Evolutionary conservation across 2,888 invertebrate species (phyloP).

Genomic region (Lysandra bellargus): DNA sequence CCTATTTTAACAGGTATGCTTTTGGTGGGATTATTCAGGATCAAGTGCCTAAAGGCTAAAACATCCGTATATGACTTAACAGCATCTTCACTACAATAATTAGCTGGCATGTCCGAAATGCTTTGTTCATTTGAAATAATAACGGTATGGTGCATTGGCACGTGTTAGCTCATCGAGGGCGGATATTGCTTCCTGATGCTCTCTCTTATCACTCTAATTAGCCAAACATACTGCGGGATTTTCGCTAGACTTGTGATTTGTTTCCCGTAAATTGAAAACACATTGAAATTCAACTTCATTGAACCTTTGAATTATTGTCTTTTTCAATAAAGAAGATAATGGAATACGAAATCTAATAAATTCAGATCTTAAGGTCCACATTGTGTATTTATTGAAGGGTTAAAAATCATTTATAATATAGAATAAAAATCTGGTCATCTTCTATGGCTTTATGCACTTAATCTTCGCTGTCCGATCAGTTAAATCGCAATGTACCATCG

Average conservation of each 20-base stretch:
- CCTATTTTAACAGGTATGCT: too few relatives aligned
- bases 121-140: not conserved
- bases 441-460: too few relatives aligned
- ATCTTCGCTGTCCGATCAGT: too few relatives aligned
- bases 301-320: not conserved
- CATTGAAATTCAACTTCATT: not conserved
- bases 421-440: too few relatives aligned
- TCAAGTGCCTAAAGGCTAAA: too few relatives aligned
- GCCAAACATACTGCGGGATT: not conserved
- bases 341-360: not conserved
- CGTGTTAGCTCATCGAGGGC: not conserved
- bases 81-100: not conserved
- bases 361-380: too few relatives aligned
- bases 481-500: too few relatives aligned
- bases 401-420: too few relatives aligned
- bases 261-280: not conserved
- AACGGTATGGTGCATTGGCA: not conserved
- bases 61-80: too few relatives aligned
- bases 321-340: not conserved
- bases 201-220: slow-evolving; percentile 2
- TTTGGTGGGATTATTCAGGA: too few relatives aligned
- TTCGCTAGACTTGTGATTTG: not conserved
- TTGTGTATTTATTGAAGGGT: too few relatives aligned
- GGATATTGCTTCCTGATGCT: slow-evolving; percentile 1
- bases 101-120: not conserved